Base-by-base conservation (phyloP, 2,888 invertebrate genomes). In the Entomobrya proxima region DNA sequence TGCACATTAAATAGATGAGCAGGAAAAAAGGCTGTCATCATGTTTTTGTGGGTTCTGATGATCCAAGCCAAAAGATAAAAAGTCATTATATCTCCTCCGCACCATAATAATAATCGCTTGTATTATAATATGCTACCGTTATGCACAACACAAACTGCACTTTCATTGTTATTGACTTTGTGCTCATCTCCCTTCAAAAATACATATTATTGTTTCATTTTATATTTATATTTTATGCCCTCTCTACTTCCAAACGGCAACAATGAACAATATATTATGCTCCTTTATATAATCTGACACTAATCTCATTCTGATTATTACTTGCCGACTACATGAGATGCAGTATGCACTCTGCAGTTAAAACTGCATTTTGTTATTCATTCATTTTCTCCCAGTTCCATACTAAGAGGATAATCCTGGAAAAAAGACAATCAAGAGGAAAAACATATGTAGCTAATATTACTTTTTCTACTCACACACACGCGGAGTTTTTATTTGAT, bases 281-380 rank as follows among this genome's bases (percentile, higher is more conserved):
- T 77, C 61, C 55, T 79, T 85, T 90, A n/a, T n/a, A n/a, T n/a
- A 88, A 90, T 90, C 89, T 89, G 89, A 90, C 89, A 89, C 81
- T 90, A 89, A 90, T 89, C 89, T 88, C 86, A 85, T 87, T 87
- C 61, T 86, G 86, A 89, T 88, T 87, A 86, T 85, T n/a, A n/a
- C n/a, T 85, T 85, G 61, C 80, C 75, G 24, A 35, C 18, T 40
- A 37, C 37, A 15, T 30, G 3, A 24, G 24, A 40, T 13, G 5
- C 30, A 72, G 15, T 21, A 21, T 40, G 67, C 30, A 21, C 24
- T 55, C 77, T 47, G 32, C 32, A 64, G 18, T 11, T 7, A 64
- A 35, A 35, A 32, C 9, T 9, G 11, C 1, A 7, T 6, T 64
- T 40, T 27, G 13, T 18, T 40, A 24, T 40, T 24, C 40, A 11